Evolutionary conservation across 1,140 invertebrate species (phyloP).

Genomic region (Drosophila eugracilis): DNA sequence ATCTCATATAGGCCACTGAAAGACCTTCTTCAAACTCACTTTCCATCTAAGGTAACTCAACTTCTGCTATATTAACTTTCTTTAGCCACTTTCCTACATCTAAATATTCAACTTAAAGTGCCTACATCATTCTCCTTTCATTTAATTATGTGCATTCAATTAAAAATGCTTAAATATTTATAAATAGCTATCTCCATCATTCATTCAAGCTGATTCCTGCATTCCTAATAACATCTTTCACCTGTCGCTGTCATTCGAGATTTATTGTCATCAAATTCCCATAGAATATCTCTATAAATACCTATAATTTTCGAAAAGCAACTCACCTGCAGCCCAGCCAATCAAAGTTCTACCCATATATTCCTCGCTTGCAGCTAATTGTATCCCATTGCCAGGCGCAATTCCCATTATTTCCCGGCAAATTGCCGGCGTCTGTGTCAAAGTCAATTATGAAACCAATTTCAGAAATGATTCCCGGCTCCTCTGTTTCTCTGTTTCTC

Average conservation of each 20-base stretch:
- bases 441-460: constrained; percentile 69
- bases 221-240: not conserved
- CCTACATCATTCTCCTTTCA: not conserved
- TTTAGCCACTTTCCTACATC: too few relatives aligned
- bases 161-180: not conserved
- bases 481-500: constrained; percentile 1
- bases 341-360: constrained; percentile 32
- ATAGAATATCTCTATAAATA: constrained; percentile 7
- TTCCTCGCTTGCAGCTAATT: constrained; percentile 27
- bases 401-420: constrained; percentile 27
- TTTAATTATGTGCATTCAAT: not conserved
- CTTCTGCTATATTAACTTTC: too few relatives aligned
- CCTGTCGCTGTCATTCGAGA: not conserved
- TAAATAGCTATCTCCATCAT: not conserved
- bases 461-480: constrained; percentile 33
- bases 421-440: constrained; percentile 61
- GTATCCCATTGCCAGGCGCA: constrained; percentile 12
- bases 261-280: constrained; percentile 10
- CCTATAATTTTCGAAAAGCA: not conserved
- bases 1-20: too few relatives aligned
- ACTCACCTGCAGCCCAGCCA: constrained; percentile 16
- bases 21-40: too few relatives aligned
- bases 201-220: not conserved
- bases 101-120: not conserved
- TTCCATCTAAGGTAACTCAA: too few relatives aligned